These are phyloP conservation scores for Drosophila ironensis DNA, from an alignment of 1,140 invertebrate genomes.

Conservation along the genomic window DNA sequence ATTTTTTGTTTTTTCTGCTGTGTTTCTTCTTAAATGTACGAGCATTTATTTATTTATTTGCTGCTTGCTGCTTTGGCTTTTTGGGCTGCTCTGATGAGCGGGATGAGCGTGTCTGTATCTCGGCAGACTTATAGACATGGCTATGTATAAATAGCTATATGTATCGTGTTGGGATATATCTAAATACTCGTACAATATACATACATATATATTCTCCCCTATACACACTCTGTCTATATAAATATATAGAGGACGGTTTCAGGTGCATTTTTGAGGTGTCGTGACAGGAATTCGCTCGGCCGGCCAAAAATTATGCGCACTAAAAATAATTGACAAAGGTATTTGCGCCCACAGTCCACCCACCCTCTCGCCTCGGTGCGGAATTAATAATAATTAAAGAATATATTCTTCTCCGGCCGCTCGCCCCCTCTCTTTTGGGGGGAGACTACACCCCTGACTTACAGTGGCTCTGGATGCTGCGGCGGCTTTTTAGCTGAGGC, in stretches of 20 bases:
- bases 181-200: too few species aligned
- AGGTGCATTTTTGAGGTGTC: slow-evolving; percentile 79
- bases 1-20: too few species aligned
- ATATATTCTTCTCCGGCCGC: too few species aligned
- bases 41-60: slow-evolving; percentile 70
- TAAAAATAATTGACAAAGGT: slow-evolving; percentile 74
- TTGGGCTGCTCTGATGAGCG: too few species aligned
- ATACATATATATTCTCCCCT: slow-evolving; percentile 3
- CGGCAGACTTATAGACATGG: slow-evolving; percentile 4
- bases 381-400: too few species aligned
- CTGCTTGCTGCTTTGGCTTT: too few species aligned
- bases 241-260: slow-evolving; percentile 29
- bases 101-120: slow-evolving; percentile 38
- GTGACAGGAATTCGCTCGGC: slow-evolving; percentile 72
- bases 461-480: neutral
- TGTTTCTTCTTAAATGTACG: slow-evolving; percentile 43
- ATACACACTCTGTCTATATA: neutral
- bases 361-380: neutral
- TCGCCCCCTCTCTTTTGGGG: too few species aligned
- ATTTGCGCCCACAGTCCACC: slow-evolving; percentile 31
- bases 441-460: neutral
- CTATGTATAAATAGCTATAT: slow-evolving; percentile 26
- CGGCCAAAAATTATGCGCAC: slow-evolving; percentile 69
- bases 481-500: slow-evolving; percentile 3
- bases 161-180: slow-evolving; percentile 14